Percentiles rank a stretch among this genome's conserved stretches.
Conservation (phyloP, 2,113 vertebrate species). For the Gopherus flavomarginatus region DNA sequence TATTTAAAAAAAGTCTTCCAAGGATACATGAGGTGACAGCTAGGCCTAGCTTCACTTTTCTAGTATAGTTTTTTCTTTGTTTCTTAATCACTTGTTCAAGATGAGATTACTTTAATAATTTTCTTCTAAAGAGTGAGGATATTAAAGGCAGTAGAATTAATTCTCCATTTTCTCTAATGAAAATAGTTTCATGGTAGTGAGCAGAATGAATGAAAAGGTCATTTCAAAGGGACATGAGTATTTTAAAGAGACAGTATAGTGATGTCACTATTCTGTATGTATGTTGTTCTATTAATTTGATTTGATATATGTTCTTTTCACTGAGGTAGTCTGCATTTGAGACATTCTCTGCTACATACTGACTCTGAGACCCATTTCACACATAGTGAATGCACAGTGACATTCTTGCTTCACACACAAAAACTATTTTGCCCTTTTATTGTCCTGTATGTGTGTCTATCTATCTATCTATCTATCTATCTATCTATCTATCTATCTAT, state of each 20-base stretch:
- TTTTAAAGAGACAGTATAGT: background rate
- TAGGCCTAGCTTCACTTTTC: background rate
- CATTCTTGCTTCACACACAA: background rate
- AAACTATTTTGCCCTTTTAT: background rate
- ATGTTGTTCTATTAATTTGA: background rate
- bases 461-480: too few relatives aligned
- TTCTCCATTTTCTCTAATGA: background rate
- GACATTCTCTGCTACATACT: background rate
- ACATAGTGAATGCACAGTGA: background rate
- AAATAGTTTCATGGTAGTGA: background rate
- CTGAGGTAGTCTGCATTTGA: background rate
- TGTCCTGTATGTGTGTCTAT: background rate
- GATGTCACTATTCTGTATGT: background rate
- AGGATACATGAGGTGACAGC: background rate
- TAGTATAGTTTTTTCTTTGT: background rate
- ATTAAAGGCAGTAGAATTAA: background rate
- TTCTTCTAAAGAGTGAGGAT: background rate
- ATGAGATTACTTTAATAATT: background rate
- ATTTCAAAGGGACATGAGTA: background rate
- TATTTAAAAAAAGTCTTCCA: background rate
- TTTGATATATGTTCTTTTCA: background rate
- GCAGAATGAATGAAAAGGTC: background rate
- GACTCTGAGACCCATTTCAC: background rate
- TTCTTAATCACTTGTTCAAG: background rate
- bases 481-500: too few relatives aligned